A percentile compares a stretch with the other conserved stretches of the same genome.
Conservation (phyloP, 2,888 invertebrate genomes). For the Aphodius granarius region DNA sequence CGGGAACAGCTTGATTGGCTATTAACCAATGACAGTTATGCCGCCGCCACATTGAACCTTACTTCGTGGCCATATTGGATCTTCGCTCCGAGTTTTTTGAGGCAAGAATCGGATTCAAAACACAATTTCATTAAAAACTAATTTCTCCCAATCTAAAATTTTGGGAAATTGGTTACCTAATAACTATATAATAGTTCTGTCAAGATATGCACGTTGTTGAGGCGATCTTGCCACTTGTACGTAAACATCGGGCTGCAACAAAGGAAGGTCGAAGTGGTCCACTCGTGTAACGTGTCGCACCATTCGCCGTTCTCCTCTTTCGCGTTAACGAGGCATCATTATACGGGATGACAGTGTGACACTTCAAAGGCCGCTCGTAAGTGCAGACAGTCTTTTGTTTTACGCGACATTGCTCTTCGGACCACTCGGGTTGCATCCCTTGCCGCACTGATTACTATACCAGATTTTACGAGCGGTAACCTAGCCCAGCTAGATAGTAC, state of each 20-base stretch:
- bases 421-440: background rate
- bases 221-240: background rate
- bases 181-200: background rate
- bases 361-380: conserved; percentile 6
- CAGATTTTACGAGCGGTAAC: background rate
- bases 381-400: conserved; percentile 11
- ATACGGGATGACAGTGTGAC: conserved; percentile 5
- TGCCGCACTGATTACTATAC: background rate
- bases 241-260: background rate
- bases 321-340: background rate
- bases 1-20: background rate
- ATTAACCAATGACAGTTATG: background rate
- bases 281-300: background rate
- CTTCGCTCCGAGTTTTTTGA: too few relatives aligned
- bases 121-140: background rate
- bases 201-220: background rate
- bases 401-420: conserved; percentile 4
- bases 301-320: background rate
- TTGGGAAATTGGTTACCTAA: background rate
- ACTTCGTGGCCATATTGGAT: too few relatives aligned
- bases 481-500: background rate
- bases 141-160: background rate
- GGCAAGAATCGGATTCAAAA: too few relatives aligned
- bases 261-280: background rate
- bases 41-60: too few relatives aligned